Base-by-base conservation (phyloP, 2,113 vertebrate genomes). In the Zosterops pallidus region DNA sequence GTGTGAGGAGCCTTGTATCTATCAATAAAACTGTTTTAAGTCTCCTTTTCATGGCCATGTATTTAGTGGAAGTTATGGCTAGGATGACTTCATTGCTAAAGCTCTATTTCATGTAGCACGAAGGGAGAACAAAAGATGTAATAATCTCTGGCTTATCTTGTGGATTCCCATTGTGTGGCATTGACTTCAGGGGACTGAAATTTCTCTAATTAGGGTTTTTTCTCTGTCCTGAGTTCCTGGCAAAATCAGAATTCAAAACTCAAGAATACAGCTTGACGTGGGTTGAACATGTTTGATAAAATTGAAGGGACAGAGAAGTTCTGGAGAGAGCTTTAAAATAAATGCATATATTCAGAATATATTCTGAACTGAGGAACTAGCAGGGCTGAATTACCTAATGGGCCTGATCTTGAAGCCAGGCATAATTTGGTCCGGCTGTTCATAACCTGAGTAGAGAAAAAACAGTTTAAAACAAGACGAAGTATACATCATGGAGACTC, bases 1-100 rank as follows among this genome's bases (percentile, higher is more conserved):
- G 56, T 87, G 55, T 52, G 41, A 87, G 47, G 71, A 60, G 21
- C 41, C 70, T 70, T 90, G 64, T 87, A 24, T 47, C 74, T 78
- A 22, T 92, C 84, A 81, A 83, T 85, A 75, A 72, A 76, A 41
- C 78, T 56, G 91, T 57, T 97, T 95, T 95, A 75, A 71, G 91
- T 93, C 60, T 84, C 44, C 22, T 71, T 81, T 94, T 67, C 77
- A 70, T 42, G 13, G 20, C 35, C 47, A 14, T 50, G 41, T 85
- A 71, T 93, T 94, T 94, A 68, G 75, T 46, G 69, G 55, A 93
- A 94, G 47, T 86, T 94, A 63, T 77, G 72, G 52, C 74, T 50
- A 25, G 63, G 70, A 76, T 87, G 76, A 35, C 52, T 93, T 65
- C 14, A 84, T 37, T 94, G 89, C 79, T 83, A 79, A 90, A 92